Conservation (phyloP, 1,140 invertebrate genomes). For the Heliconius congener region DNA sequence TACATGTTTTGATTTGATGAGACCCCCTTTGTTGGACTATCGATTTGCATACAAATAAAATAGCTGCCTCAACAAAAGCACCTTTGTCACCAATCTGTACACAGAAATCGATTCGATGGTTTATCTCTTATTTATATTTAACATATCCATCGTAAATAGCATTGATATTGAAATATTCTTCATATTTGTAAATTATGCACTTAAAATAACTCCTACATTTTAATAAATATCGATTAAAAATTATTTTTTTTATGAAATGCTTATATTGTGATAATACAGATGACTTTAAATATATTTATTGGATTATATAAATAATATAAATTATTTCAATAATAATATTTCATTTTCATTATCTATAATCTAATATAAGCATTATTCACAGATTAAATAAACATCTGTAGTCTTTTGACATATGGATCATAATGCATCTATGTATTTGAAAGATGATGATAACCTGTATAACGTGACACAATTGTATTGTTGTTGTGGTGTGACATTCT, state of each 20-base stretch:
- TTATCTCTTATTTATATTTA: conserved; percentile 79
- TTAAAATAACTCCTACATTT: no score
- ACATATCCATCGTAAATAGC: conserved; percentile 69
- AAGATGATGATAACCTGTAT: conserved; percentile 14
- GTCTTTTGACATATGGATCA: not conserved
- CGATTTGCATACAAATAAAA: conserved; percentile 79
- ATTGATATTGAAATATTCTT: conserved; percentile 72
- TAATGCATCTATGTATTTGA: conserved; percentile 1
- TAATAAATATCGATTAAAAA: no score
- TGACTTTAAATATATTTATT: no score
- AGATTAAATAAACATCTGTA: conserved; percentile 4
- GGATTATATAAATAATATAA: no score
- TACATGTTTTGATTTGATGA: conserved; percentile 42
- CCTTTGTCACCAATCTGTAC: conserved; percentile 68
- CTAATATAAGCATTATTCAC: conserved; percentile 11
- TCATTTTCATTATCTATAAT: not conserved
- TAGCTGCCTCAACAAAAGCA: conserved; percentile 73
- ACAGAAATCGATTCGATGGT: conserved; percentile 66
- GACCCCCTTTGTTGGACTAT: conserved; percentile 50
- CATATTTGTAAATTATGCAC: not conserved
- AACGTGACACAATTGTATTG: conserved; percentile 1
- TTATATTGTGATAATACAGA: no score
- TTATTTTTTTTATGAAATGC: no score
- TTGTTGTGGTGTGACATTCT: conserved; percentile 41
- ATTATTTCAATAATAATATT: no score